Evolutionary conservation across 2,797 vertebrate species (phyloP).

Genomic region (Huso huso): DNA sequence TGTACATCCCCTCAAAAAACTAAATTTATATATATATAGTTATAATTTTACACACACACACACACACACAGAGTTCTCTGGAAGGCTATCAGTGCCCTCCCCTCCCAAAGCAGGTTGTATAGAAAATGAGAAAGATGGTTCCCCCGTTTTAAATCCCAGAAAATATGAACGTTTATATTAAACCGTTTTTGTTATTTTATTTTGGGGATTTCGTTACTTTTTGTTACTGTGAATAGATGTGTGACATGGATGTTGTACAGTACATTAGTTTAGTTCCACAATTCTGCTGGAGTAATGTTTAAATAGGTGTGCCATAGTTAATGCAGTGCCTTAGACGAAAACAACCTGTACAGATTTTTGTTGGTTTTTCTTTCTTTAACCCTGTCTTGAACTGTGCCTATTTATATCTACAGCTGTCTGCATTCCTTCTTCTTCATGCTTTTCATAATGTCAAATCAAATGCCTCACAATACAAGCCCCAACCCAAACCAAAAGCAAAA

Average conservation of each 20-base stretch:
- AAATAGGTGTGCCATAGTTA: constrained; percentile 61
- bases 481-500: too few species aligned
- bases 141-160: constrained; percentile 17
- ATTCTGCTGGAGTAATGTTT: constrained; percentile 12
- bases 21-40: not conserved
- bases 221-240: constrained; percentile 48
- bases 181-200: constrained; percentile 24
- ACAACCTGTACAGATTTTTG: constrained; percentile 50
- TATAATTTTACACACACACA: not conserved
- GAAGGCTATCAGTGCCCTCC: constrained; percentile 21
- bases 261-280: constrained; percentile 32
- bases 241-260: constrained; percentile 40
- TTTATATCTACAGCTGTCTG: constrained; percentile 45
- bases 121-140: constrained; percentile 4
- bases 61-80: not conserved
- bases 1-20: not conserved
- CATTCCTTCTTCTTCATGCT: constrained; percentile 34
- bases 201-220: not conserved
- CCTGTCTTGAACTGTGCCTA: constrained; percentile 61
- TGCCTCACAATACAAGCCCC: constrained; percentile 18
- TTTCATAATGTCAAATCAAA: constrained; percentile 57
- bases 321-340: constrained; percentile 71
- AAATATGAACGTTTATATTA: constrained; percentile 13
- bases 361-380: constrained; percentile 7
- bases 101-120: constrained; percentile 13